Base-by-base conservation (phyloP, 2,888 invertebrate genomes). In the Cartodere bifasciata region DNA sequence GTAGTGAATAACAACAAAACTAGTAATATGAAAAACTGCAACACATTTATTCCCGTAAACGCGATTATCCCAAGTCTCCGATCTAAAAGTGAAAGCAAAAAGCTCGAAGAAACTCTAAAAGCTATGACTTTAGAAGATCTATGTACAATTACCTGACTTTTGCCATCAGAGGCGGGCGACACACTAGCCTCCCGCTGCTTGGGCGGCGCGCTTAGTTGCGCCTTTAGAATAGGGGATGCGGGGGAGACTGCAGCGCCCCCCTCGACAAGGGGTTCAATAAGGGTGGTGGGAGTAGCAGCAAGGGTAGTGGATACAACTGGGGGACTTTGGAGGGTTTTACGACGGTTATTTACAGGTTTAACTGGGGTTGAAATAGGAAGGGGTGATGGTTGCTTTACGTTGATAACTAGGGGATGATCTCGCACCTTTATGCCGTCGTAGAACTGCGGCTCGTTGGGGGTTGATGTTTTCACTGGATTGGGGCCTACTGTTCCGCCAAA, bases 401-500 rank as follows among this genome's bases (percentile, higher is more conserved):
- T 64, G 45, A 68, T 57, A 47, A 63, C 62, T 44, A 70, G 57
- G 12, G 75, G 70, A 50, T 67, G 70, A 16, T 69, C 63, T 41
- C 76, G 70, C 56, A 75, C 64, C 50, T 73, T 67, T 46, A 80
- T 74, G 39, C 77, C 76, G 46, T 79, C 74, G 52, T 79, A 78
- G 59, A 68, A 75, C 43, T 71, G 70, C 2, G 75, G 73, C 22
- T 59, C 58, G 36, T 32, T 48, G 16, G 55, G 40, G 1, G 65
- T 64, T n/a, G 72, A 60, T 13, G 68, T 62, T 28, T 74, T 76
- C 40, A 75, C 62, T 1, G 72, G 70, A 53, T 80, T 84, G 1
- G 88, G 88, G 0, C 88, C 88, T 11, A 86, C 81, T 4, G 72
- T 75, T 6, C 76, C 76, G 10, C 86, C 88, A 53, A 86, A 88